phyloP scores from a whole-genome alignment of 2,888 invertebrate species.

The Dendrolimus pini region DNA sequence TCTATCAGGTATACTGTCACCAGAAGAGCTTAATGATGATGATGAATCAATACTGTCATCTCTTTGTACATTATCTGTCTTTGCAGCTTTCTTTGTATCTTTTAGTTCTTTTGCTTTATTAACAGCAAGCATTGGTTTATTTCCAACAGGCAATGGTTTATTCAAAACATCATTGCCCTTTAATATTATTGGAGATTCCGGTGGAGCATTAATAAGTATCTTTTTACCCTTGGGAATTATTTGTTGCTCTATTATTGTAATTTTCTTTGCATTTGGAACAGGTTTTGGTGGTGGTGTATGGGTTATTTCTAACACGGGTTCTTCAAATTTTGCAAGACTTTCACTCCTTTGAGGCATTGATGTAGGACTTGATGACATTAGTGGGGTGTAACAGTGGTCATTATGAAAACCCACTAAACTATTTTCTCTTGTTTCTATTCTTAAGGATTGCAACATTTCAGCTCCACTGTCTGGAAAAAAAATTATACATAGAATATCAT shows the following conservation, averaged over 20 bases:
- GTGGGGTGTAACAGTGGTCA: constrained; percentile 89
- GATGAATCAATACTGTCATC: constrained; percentile 72
- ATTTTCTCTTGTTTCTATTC: constrained; percentile 68
- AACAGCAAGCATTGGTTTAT: constrained; percentile 46
- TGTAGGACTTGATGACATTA: constrained; percentile 79
- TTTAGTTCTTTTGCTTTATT: constrained; percentile 43
- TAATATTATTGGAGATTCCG: constrained; percentile 46
- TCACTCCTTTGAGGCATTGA: constrained; percentile 44
- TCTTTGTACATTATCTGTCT: constrained; percentile 41
- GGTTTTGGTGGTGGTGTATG: constrained; percentile 62
- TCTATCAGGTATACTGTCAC: constrained; percentile 76
- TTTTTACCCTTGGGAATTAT: constrained; percentile 72
- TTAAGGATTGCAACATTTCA: constrained; percentile 67
- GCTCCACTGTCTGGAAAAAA: constrained; percentile 61
- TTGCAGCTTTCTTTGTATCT: constrained; percentile 31
- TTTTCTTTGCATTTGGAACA: constrained; percentile 61
- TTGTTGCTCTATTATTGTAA: constrained; percentile 66
- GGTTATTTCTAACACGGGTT: constrained; percentile 62
- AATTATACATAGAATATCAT: neutral
- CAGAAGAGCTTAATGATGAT: constrained; percentile 62
- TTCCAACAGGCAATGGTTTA: constrained; percentile 45
- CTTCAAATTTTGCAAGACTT: constrained; percentile 46
- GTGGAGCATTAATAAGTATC: constrained; percentile 43
- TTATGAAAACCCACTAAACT: constrained; percentile 81
- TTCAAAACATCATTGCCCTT: constrained; percentile 60